phyloP scores from a whole-genome alignment of 2,113 vertebrate species.

The Planiliza haematocheilus region DNA sequence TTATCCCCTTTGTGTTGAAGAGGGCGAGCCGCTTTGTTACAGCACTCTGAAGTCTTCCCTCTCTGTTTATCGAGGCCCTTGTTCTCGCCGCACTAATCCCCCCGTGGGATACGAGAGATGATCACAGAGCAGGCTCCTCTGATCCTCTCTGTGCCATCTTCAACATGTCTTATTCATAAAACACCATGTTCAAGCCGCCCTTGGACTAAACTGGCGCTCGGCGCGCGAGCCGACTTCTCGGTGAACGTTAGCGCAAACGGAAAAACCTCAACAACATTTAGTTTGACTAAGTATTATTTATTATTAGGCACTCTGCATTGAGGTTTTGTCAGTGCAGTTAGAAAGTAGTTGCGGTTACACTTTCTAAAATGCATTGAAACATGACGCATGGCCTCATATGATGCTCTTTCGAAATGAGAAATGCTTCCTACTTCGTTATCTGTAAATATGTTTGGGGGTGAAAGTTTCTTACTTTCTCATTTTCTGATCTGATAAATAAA shows the following conservation, averaged over 20 bases:
- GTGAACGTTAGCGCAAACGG: not conserved
- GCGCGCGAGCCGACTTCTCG: not conserved
- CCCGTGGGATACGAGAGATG: constrained; percentile 24
- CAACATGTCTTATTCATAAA: constrained; percentile 27
- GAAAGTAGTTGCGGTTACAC: not conserved
- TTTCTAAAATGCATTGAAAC: not conserved
- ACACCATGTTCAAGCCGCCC: constrained; percentile 1
- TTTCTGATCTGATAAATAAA: too few species aligned
- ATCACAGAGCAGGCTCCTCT: constrained; percentile 33
- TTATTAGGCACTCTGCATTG: not conserved
- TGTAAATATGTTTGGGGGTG: too few species aligned
- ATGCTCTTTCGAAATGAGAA: too few species aligned
- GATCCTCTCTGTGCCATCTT: constrained; percentile 30
- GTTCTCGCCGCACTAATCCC: constrained; percentile 34
- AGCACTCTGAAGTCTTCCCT: constrained; percentile 21
- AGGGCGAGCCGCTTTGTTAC: constrained; percentile 35
- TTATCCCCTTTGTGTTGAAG: constrained; percentile 46
- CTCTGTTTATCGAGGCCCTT: constrained; percentile 38
- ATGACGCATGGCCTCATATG: not conserved
- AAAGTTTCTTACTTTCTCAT: too few species aligned
- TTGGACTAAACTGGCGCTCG: not conserved
- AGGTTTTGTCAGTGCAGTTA: not conserved
- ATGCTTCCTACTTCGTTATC: too few species aligned
- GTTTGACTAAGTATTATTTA: not conserved
- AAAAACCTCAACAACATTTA: not conserved